Evolutionary conservation across 2,797 vertebrate genomes (phyloP).

Genomic region (Eremophila alpestris): DNA sequence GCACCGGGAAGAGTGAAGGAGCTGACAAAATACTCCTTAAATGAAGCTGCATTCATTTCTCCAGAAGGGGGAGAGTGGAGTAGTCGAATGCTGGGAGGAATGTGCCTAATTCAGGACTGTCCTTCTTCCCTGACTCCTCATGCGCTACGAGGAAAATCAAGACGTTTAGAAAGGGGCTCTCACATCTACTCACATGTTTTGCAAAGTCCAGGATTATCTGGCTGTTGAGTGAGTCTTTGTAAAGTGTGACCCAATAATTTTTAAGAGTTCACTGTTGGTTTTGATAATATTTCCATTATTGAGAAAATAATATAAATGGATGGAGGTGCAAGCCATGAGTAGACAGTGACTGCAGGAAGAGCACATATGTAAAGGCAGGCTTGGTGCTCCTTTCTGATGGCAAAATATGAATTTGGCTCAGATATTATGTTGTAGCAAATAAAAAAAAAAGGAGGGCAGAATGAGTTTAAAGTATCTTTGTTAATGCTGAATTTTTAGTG

Average conservation of each 20-base stretch:
- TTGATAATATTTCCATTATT: not conserved
- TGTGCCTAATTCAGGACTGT: not conserved
- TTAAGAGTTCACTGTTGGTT: not conserved
- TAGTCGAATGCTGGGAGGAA: not conserved
- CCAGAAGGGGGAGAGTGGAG: conserved; percentile 60
- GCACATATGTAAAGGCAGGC: not conserved
- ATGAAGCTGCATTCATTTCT: conserved; percentile 38
- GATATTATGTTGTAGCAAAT: not conserved
- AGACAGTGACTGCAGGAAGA: not conserved
- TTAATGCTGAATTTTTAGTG: not conserved
- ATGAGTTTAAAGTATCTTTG: not conserved
- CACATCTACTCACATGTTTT: not conserved
- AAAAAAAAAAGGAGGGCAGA: not conserved
- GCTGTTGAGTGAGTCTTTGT: not conserved
- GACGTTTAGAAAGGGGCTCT: not conserved
- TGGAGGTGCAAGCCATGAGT: not conserved
- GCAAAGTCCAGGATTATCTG: not conserved
- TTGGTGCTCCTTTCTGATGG: not conserved
- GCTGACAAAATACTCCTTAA: not conserved
- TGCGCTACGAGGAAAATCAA: not conserved
- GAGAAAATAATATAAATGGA: not conserved
- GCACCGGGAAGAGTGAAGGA: not conserved
- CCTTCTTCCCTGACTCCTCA: not conserved
- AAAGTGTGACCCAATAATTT: not conserved
- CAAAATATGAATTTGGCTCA: not conserved